These are phyloP conservation scores for Myotis pilosus DNA, from an alignment of 2,797 vertebrate genomes.

Conservation along the genomic window DNA sequence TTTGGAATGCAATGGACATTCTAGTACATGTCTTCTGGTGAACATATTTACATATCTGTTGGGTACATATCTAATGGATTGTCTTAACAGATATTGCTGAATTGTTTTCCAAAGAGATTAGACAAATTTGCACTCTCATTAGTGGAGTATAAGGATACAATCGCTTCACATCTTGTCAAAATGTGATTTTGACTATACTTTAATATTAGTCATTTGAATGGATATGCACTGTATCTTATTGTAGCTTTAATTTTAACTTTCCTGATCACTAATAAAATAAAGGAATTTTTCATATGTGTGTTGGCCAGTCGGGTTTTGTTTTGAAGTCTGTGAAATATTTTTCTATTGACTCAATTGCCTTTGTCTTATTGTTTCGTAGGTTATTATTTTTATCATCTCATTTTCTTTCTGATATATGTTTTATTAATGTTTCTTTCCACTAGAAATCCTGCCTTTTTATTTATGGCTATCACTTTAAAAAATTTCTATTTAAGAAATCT, in stretches of 20 bases:
- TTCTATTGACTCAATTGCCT: neutral
- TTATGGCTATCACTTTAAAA: neutral
- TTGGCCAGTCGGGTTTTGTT: neutral
- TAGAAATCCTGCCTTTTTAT: neutral
- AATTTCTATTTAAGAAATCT: neutral
- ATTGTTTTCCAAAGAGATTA: neutral
- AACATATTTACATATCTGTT: neutral
- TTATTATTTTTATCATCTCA: neutral
- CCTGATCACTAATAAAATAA: neutral
- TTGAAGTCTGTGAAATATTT: neutral
- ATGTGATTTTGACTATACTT: neutral
- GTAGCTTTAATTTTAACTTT: neutral
- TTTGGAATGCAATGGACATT: neutral
- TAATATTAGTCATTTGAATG: neutral
- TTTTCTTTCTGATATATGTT: neutral
- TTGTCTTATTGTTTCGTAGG: neutral
- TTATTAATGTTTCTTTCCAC: neutral
- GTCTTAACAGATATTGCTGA: neutral
- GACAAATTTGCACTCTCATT: neutral
- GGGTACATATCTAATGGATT: neutral
- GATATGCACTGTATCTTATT: neutral
- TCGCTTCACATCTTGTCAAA: neutral
- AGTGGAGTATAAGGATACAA: neutral
- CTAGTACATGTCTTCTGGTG: neutral
- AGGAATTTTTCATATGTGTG: neutral